A percentile compares a stretch with the other conserved stretches of the same genome.
These are phyloP conservation scores for Cavia aperea DNA, from an alignment of 2,113 vertebrate species.

Conservation along the genomic window DNA sequence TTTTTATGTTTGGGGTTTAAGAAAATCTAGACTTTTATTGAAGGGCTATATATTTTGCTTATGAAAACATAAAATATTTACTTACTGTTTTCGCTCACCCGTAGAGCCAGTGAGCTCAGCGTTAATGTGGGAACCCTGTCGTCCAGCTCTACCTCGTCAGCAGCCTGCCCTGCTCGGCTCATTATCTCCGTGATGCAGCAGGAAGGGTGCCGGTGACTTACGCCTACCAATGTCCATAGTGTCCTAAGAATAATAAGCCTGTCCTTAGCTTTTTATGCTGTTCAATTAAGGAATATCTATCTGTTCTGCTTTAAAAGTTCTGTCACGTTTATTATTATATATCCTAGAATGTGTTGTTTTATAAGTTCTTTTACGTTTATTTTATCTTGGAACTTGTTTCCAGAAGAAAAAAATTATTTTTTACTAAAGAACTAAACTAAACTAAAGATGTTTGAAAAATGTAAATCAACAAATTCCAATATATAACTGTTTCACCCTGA, in stretches of 20 bases:
- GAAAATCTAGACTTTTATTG: not conserved
- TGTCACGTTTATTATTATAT: not conserved
- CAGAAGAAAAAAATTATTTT: slow-evolving; percentile 4
- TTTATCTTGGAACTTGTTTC: slow-evolving; percentile 17
- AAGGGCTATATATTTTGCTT: not conserved
- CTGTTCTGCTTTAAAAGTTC: slow-evolving; percentile 26
- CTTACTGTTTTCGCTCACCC: not conserved
- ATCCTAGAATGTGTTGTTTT: slow-evolving; percentile 15
- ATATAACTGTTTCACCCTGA: slow-evolving; percentile 71
- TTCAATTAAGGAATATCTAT: slow-evolving; percentile 30
- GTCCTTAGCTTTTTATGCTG: slow-evolving; percentile 15
- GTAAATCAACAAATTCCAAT: slow-evolving; percentile 70
- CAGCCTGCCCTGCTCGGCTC: not conserved
- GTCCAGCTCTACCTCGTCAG: not conserved
- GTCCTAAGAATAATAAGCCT: slow-evolving; percentile 33
- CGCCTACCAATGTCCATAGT: slow-evolving; percentile 2
- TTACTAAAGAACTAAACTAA: too few relatives aligned
- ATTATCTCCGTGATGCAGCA: slow-evolving; percentile 22
- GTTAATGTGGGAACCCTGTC: not conserved
- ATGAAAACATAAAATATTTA: slow-evolving; percentile 33
- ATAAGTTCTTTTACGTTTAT: not conserved
- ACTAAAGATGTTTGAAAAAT: slow-evolving; percentile 53
- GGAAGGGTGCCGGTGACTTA: slow-evolving; percentile 30
- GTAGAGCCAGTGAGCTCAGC: not conserved
- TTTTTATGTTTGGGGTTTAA: not conserved